Evolutionary conservation across 2,113 vertebrate species (phyloP), one percentile per base, ranked within the genome.

Genomic region (Pyrgilauda ruficollis): DNA sequence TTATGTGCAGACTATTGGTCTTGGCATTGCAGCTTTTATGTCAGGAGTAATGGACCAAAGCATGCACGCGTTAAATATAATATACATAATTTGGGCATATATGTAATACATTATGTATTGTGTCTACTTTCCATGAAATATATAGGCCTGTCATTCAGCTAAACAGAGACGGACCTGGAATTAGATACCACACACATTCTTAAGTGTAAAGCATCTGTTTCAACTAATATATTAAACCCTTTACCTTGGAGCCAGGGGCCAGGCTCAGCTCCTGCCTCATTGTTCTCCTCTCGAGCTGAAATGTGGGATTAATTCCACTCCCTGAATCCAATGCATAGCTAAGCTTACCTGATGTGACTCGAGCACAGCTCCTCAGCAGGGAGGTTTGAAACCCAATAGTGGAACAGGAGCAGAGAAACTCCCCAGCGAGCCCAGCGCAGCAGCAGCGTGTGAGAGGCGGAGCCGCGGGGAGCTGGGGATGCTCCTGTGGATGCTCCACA

Each of bases 371-470:
- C 95, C 97, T 97, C 98, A 97, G 97, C 96, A 84, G 98, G 97
- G 97, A 97, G 95, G 93, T 95, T 96, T 93, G 87, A 88, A 95
- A 96, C 97, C 95, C 97, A 95, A 98, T 84, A 97, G 96, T 88
- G 82, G 86, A 97, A 96, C 94, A 96, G 97, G 97, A 98, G 47
- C 98, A 98, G 97, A 93, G 96, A 92, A 97, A 83, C 94, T 97
- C 97, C 96, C 97, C 73, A 77, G 88, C 31, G 91, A 90, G 89
- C 64, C 44, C 49, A 53, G 92, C 11, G 90, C 91, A 59, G 93
- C 97, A 59, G 93, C 97, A 77, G 81, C 67, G 93, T 98, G 97
- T 96, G 94, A 97, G 97, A 97, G 95, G 95, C 96, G 94, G 95
- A 95, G 70, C 97, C 95, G 95, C 97, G 50, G 47, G 75, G 50